These are phyloP conservation scores for Odontomachus brunneus DNA, from an alignment of 1,140 invertebrate genomes.

Conservation along the genomic window DNA sequence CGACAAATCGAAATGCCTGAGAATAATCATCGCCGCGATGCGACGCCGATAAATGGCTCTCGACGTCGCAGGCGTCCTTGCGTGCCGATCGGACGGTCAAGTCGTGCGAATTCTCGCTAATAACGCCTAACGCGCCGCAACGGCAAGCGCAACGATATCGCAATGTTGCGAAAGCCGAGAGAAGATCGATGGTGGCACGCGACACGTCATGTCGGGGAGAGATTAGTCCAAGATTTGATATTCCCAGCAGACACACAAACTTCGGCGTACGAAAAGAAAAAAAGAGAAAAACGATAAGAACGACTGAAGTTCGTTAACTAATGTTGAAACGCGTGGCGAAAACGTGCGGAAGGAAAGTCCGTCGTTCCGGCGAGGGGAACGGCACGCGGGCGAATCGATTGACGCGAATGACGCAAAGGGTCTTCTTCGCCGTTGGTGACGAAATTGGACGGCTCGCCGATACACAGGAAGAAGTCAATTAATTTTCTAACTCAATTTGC, in stretches of 20 bases:
- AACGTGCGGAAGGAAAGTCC: slow-evolving; percentile 5
- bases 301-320: slow-evolving; percentile 34
- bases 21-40: background rate
- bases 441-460: background rate
- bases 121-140: background rate
- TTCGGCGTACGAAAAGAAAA: background rate
- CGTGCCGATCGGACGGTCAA: too few relatives aligned
- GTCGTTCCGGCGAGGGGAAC: background rate
- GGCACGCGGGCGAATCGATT: background rate
- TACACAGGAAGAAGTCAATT: background rate
- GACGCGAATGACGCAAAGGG: background rate
- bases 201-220: slow-evolving; percentile 18
- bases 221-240: slow-evolving; percentile 42
- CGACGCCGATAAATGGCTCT: background rate
- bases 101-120: background rate
- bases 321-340: slow-evolving; percentile 10
- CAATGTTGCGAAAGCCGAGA: background rate
- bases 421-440: background rate
- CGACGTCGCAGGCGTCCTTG: background rate
- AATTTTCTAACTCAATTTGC: slow-evolving; percentile 17
- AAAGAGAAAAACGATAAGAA: background rate
- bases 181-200: slow-evolving; percentile 15
- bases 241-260: background rate
- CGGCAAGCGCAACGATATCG: background rate
- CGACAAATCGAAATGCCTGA: background rate